Evolutionary conservation across 2,888 invertebrate genomes (phyloP).

Genomic region (Blera fallax): DNA sequence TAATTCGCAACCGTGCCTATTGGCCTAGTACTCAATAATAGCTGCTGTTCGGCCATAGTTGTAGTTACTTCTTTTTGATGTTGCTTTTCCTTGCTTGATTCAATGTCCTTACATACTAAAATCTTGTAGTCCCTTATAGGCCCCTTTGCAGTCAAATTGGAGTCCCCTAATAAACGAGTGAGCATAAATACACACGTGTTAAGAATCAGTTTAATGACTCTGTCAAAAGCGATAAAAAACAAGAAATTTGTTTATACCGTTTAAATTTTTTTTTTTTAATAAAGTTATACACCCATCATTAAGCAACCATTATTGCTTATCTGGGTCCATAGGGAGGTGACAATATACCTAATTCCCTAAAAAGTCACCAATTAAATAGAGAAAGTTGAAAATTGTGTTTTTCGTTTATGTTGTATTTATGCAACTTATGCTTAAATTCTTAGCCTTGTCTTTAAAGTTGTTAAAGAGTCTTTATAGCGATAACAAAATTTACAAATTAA

Average conservation of each 20-base stretch:
- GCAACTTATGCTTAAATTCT: not conserved
- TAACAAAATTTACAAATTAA: slow-evolving; percentile 5
- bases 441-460: not conserved
- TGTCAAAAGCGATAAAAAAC: slow-evolving; percentile 1
- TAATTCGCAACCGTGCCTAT: no score
- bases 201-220: not conserved
- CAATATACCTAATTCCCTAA: no score
- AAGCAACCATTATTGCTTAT: not conserved
- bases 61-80: no score
- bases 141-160: no score
- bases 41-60: no score
- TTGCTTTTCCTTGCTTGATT: no score
- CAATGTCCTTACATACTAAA: no score
- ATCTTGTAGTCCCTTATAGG: no score
- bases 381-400: not conserved
- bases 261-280: not conserved
- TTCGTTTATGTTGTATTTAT: not conserved
- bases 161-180: no score
- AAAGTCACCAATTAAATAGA: not conserved
- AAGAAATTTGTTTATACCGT: not conserved
- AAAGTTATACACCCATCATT: not conserved
- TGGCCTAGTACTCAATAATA: no score
- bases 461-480: not conserved
- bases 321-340: not conserved
- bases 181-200: no score